Conservation (phyloP, 2,888 invertebrate species). For the Lycophotia porphyrea region DNA sequence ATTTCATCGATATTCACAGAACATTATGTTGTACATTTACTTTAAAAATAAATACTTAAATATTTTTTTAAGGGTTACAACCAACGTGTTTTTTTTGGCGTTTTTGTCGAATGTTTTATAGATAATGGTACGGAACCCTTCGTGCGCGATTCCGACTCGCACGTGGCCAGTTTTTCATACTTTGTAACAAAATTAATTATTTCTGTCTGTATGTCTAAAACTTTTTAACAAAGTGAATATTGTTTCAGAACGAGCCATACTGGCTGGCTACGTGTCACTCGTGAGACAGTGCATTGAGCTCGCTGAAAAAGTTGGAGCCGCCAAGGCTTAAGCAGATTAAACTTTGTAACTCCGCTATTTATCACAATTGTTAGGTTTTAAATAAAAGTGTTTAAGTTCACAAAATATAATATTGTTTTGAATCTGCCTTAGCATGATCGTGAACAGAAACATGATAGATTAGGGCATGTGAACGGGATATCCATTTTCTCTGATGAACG, state of each 20-base stretch:
- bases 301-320: constrained; percentile 67
- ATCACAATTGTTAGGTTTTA: constrained; percentile 25
- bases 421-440: neutral
- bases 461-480: no score
- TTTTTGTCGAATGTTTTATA: no score
- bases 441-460: neutral
- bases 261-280: constrained; percentile 71
- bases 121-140: no score
- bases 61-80: no score
- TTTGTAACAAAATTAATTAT: neutral
- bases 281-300: constrained; percentile 73
- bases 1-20: no score
- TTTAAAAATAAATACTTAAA: no score
- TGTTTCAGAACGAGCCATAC: constrained; percentile 77
- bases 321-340: constrained; percentile 60
- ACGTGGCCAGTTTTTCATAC: no score
- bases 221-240: neutral
- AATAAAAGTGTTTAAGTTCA: constrained; percentile 35
- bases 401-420: neutral
- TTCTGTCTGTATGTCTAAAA: neutral
- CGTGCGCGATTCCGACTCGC: no score
- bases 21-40: no score
- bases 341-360: neutral
- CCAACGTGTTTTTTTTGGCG: no score
- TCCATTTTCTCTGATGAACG: neutral